Conservation (phyloP, 35 echinoderm and acorn worm species). For the Lytechinus variegatus region DNA sequence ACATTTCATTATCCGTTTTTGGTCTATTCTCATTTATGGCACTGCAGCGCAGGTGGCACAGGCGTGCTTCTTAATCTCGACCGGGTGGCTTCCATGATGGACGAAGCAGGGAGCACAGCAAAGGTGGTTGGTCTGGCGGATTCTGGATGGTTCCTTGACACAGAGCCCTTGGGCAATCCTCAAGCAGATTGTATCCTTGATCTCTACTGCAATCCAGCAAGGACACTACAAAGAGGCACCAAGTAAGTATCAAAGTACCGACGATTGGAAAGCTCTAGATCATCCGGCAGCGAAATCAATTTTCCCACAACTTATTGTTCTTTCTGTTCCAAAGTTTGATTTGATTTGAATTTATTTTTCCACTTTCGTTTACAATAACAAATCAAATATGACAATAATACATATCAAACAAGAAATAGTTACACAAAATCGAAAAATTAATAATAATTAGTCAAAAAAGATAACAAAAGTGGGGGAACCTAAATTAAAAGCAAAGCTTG, state of each 20-base stretch:
- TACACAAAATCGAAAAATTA: too few relatives aligned
- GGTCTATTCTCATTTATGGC: background rate
- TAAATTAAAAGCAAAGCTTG: too few relatives aligned
- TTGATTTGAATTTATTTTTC: too few relatives aligned
- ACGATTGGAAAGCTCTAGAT: too few relatives aligned
- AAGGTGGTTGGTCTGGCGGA: conserved; percentile 77
- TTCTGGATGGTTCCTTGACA: conserved; percentile 96
- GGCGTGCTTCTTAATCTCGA: conserved; percentile 89
- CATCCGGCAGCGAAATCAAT: too few relatives aligned
- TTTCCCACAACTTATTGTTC: too few relatives aligned
- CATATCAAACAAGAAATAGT: too few relatives aligned
- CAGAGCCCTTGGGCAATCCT: conserved; percentile 61
- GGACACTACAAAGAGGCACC: conserved; percentile 74
- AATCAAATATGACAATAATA: too few relatives aligned
- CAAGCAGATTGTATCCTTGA: conserved; percentile 63
- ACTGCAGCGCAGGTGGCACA: conserved; percentile 86
- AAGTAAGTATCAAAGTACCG: conserved; percentile 61
- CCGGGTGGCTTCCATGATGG: conserved; percentile 66
- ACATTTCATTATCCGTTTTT: background rate
- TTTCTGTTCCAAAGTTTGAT: too few relatives aligned
- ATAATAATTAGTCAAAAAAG: too few relatives aligned
- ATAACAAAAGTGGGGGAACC: too few relatives aligned
- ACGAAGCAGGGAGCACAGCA: conserved; percentile 71
- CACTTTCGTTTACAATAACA: too few relatives aligned
- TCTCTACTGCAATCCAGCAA: conserved; percentile 79